Percentiles rank a stretch among this genome's conserved stretches.
Conservation (phyloP, 2,113 vertebrate genomes). For the Seriola quinqueradiata region DNA sequence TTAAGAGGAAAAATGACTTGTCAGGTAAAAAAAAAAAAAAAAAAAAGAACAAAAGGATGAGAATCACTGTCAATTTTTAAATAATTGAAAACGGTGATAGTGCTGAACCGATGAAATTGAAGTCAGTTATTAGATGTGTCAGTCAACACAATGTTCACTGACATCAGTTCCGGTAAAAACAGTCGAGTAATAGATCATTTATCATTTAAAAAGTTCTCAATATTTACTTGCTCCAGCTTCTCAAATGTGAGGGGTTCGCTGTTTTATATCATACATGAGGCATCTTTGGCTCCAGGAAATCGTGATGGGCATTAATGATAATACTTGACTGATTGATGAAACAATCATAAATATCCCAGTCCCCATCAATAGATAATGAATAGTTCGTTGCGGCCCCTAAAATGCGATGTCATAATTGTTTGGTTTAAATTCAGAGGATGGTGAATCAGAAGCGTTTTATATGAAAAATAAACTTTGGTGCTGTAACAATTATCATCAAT, state of each 20-base stretch:
- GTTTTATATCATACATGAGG: no score
- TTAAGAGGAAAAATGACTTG: neutral
- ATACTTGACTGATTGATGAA: no score
- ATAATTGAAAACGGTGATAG: neutral
- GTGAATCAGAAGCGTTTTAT: neutral
- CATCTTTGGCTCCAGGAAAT: no score
- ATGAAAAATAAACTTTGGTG: neutral
- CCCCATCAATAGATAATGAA: no score
- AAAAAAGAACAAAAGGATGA: neutral
- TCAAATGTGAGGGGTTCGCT: no score
- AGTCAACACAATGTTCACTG: neutral
- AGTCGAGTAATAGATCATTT: neutral
- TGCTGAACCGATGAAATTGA: neutral
- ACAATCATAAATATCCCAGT: no score
- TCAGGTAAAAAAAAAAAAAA: neutral
- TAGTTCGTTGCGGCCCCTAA: no score
- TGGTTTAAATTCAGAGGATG: neutral
- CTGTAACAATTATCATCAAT: neutral
- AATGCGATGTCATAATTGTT: neutral
- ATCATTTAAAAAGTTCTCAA: neutral
- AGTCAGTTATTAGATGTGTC: neutral
- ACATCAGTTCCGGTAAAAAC: neutral
- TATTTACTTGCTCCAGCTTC: no score
- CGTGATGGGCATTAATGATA: no score
- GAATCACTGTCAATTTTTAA: neutral